Conservation (phyloP, 1,140 invertebrate genomes). For the Probaryconus sp. region DNA sequence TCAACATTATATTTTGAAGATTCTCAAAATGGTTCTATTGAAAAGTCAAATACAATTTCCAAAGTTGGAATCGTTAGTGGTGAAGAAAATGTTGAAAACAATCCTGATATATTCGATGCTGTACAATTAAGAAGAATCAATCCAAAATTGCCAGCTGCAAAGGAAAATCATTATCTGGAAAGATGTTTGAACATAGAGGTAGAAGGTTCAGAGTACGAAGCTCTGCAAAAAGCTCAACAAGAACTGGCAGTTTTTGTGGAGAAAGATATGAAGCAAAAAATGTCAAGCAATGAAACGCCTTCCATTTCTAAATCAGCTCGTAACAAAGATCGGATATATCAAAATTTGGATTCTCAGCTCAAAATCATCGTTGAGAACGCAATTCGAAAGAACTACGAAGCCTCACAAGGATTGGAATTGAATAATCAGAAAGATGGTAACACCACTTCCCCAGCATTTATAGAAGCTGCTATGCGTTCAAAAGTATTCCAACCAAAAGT, state of each 20-base stretch:
- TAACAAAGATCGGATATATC: slow-evolving; percentile 49
- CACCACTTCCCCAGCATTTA: slow-evolving; percentile 60
- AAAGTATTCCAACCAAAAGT: slow-evolving; percentile 73
- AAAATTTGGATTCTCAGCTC: slow-evolving; percentile 68
- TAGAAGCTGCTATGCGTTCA: slow-evolving; percentile 64
- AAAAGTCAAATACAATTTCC: not conserved
- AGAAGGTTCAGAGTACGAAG: slow-evolving; percentile 68
- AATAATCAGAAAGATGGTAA: not conserved
- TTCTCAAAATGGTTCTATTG: slow-evolving; percentile 38
- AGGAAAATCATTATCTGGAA: slow-evolving; percentile 65
- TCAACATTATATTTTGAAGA: slow-evolving; percentile 66
- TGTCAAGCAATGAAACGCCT: slow-evolving; percentile 1
- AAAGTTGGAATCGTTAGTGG: slow-evolving; percentile 30
- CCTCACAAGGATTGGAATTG: slow-evolving; percentile 30
- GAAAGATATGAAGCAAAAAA: slow-evolving; percentile 66
- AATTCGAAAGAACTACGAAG: slow-evolving; percentile 71
- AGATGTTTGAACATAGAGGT: slow-evolving; percentile 74
- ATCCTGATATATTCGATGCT: slow-evolving; percentile 74
- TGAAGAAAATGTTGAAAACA: slow-evolving; percentile 59
- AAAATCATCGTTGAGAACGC: slow-evolving; percentile 72
- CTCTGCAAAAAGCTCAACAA: slow-evolving; percentile 67
- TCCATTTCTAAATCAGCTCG: slow-evolving; percentile 25
- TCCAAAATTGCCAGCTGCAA: slow-evolving; percentile 43
- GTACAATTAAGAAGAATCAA: slow-evolving; percentile 69
- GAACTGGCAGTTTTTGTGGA: slow-evolving; percentile 70